phyloP scores from a whole-genome alignment of 2,797 vertebrate genomes.

The Trichosurus vulpecula region DNA sequence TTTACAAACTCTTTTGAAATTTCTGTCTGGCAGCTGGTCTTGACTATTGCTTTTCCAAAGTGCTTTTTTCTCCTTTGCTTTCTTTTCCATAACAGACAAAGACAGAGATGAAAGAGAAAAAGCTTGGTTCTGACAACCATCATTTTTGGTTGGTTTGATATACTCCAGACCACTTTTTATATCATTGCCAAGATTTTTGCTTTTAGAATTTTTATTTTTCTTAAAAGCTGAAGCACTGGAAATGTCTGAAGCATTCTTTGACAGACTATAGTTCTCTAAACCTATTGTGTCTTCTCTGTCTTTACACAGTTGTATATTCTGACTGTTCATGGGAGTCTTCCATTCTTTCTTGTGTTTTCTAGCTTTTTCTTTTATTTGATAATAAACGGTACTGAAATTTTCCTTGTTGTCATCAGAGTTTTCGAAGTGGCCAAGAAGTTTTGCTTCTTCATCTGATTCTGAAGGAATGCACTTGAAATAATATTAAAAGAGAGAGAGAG shows the following conservation, averaged over 20 bases:
- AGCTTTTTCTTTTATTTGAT: conserved; percentile 55
- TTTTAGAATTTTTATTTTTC: conserved; percentile 60
- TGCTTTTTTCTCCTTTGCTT: conserved; percentile 52
- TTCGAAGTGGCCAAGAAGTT: conserved; percentile 54
- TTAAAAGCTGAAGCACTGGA: conserved; percentile 15
- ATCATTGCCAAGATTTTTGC: not conserved
- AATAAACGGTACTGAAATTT: conserved; percentile 1
- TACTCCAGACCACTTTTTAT: conserved; percentile 21
- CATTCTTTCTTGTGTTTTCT: conserved; percentile 46
- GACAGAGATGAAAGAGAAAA: conserved; percentile 35
- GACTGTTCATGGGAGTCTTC: not conserved
- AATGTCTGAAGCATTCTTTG: conserved; percentile 27
- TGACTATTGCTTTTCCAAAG: conserved; percentile 10
- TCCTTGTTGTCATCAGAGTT: conserved; percentile 27
- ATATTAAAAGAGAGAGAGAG: not conserved
- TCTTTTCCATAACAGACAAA: conserved; percentile 43
- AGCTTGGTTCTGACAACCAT: conserved; percentile 5
- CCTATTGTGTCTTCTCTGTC: conserved; percentile 17
- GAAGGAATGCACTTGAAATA: conserved; percentile 36
- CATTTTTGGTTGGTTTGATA: not conserved
- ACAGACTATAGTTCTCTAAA: conserved; percentile 15
- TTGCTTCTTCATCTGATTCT: conserved; percentile 26
- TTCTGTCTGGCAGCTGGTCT: conserved; percentile 36
- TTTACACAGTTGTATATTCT: conserved; percentile 41
- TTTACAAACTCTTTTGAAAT: conserved; percentile 25